These are phyloP conservation scores for Perithous albicinctus DNA, from an alignment of 2,888 invertebrate species.

Conservation along the genomic window DNA sequence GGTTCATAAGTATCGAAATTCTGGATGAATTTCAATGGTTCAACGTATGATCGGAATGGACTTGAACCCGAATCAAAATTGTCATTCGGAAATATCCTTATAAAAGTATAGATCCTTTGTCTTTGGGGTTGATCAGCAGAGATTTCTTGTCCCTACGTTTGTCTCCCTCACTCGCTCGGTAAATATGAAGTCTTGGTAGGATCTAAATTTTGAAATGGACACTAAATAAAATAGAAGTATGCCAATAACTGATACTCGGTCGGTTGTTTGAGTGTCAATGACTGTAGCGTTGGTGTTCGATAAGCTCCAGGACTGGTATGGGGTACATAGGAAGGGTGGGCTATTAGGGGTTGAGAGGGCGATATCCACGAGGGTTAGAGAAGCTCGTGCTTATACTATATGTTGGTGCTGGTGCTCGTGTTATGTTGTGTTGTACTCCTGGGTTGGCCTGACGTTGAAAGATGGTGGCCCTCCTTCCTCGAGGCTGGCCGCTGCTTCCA, in stretches of 20 bases:
- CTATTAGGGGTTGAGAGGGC: conserved; percentile 42
- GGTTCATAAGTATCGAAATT: background rate
- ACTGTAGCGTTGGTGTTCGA: conserved; percentile 5
- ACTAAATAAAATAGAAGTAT: conserved; percentile 6
- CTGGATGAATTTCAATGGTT: background rate
- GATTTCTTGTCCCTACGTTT: no score
- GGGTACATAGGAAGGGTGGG: conserved; percentile 36
- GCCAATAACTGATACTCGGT: conserved; percentile 9
- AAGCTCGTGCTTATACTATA: conserved; percentile 57
- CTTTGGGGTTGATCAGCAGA: no score
- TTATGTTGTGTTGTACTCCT: conserved; percentile 68
- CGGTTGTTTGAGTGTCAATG: conserved; percentile 11
- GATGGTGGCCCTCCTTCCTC: conserved; percentile 82
- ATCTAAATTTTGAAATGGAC: background rate
- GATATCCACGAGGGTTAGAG: conserved; percentile 71
- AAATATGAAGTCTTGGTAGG: no score
- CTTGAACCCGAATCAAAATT: no score
- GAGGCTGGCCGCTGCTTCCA: conserved; percentile 79
- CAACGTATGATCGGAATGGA: no score
- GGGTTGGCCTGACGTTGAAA: conserved; percentile 82
- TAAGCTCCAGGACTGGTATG: conserved; percentile 20
- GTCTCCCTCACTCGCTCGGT: background rate
- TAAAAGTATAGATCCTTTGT: no score
- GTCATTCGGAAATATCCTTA: no score
- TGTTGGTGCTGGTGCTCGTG: conserved; percentile 56